A percentile compares a stretch with the other conserved stretches of the same genome.
Evolutionary conservation across 2,888 invertebrate genomes (phyloP).

Genomic region (Poecilus cupreus): DNA sequence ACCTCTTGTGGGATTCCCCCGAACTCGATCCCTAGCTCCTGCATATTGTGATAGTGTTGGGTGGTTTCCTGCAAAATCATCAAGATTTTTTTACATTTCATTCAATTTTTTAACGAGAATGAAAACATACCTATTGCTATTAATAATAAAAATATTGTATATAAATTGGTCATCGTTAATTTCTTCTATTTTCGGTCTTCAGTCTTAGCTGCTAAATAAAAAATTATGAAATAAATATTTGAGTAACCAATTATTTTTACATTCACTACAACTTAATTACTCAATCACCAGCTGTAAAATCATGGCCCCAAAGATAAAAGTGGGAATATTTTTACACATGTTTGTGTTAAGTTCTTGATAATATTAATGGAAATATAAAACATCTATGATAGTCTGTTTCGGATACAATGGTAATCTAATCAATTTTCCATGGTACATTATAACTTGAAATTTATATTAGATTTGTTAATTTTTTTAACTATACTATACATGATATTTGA

Average conservation of each 20-base stretch:
- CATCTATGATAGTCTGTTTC: no score
- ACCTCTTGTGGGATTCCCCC: slow-evolving; percentile 68
- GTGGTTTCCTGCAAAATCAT: slow-evolving; percentile 38
- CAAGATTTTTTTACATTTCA: background rate
- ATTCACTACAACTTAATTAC: no score
- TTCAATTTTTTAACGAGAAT: background rate
- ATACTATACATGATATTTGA: background rate
- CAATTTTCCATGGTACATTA: background rate
- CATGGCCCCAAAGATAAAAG: no score
- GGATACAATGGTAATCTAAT: no score
- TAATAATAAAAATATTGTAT: slow-evolving; percentile 42
- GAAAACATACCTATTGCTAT: slow-evolving; percentile 49
- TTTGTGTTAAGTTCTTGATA: no score
- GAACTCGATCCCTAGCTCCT: slow-evolving; percentile 65
- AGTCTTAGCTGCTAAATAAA: slow-evolving; percentile 27
- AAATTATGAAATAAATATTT: background rate
- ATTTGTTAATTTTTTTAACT: background rate
- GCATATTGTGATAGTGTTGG: slow-evolving; percentile 48
- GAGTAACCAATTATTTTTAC: no score
- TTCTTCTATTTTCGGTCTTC: slow-evolving; percentile 25
- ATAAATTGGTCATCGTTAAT: slow-evolving; percentile 44
- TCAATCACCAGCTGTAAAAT: no score
- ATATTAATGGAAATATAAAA: no score
- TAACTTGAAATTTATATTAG: background rate
- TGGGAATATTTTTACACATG: no score